Conservation (phyloP, 2,888 invertebrate genomes). For the Dicycla oo region DNA sequence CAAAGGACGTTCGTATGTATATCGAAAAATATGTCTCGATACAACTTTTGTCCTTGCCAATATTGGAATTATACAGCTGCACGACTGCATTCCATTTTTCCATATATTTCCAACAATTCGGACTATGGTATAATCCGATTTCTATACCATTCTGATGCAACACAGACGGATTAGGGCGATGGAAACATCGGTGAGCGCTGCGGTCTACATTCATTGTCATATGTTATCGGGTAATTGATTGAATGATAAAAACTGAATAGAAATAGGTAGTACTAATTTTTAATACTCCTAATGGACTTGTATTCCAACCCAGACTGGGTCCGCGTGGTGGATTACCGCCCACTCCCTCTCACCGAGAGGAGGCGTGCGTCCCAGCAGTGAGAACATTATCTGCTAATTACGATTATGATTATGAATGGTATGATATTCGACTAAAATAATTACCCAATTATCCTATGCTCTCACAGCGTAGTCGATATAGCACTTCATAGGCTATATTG, state of each 20-base stretch:
- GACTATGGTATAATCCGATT: slow-evolving; percentile 56
- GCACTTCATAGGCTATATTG: no score
- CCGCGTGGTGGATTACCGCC: neutral
- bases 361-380: neutral
- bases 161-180: slow-evolving; percentile 46
- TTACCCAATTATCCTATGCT: neutral
- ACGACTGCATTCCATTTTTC: slow-evolving; percentile 1
- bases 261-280: neutral
- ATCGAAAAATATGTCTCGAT: neutral
- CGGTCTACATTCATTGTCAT: slow-evolving; percentile 8
- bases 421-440: neutral
- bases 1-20: neutral
- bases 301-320: neutral
- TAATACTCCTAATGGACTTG: neutral
- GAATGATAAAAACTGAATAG: neutral
- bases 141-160: slow-evolving; percentile 49
- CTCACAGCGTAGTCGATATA: no score
- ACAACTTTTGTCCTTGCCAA: slow-evolving; percentile 23
- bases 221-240: neutral
- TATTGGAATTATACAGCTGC: slow-evolving; percentile 26
- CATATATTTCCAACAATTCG: slow-evolving; percentile 32
- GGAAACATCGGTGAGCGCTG: slow-evolving; percentile 7
- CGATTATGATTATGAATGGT: neutral
- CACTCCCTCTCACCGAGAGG: neutral
- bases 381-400: neutral